phyloP scores from a whole-genome alignment of 2,113 vertebrate species.

The Calidris pygmaea region DNA sequence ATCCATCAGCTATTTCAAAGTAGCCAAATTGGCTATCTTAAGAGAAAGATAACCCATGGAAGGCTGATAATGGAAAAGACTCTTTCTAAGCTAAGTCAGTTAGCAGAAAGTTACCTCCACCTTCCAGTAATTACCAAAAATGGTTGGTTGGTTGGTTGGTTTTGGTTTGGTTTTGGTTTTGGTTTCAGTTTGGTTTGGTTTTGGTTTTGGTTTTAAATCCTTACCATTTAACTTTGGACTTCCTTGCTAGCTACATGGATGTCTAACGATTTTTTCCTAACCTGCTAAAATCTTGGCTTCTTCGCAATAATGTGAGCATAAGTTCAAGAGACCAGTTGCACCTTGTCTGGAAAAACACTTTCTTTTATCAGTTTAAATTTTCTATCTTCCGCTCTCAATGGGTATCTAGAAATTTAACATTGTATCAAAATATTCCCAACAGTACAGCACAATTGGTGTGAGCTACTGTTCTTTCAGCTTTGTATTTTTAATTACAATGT shows the following conservation, averaged over 20 bases:
- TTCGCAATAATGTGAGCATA: background rate
- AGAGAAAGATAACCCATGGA: background rate
- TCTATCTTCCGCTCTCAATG: background rate
- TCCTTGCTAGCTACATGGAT: background rate
- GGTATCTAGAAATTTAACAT: background rate
- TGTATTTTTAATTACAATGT: background rate
- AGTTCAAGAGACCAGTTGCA: background rate
- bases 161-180: background rate
- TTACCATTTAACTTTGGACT: background rate
- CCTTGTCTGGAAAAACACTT: background rate
- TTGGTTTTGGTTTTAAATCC: background rate
- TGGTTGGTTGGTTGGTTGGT: background rate
- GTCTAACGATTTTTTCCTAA: background rate
- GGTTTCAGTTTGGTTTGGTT: background rate
- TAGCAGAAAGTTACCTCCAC: background rate
- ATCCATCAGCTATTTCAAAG: background rate
- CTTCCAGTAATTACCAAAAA: background rate
- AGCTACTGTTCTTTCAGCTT: background rate
- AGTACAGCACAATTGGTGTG: background rate
- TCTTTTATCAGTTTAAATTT: background rate
- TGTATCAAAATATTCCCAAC: background rate
- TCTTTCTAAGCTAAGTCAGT: background rate
- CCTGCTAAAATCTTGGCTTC: background rate
- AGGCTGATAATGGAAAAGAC: background rate
- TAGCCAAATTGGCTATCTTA: background rate